Conservation (phyloP, 2,888 invertebrate genomes). For the Rhagium mordax region DNA sequence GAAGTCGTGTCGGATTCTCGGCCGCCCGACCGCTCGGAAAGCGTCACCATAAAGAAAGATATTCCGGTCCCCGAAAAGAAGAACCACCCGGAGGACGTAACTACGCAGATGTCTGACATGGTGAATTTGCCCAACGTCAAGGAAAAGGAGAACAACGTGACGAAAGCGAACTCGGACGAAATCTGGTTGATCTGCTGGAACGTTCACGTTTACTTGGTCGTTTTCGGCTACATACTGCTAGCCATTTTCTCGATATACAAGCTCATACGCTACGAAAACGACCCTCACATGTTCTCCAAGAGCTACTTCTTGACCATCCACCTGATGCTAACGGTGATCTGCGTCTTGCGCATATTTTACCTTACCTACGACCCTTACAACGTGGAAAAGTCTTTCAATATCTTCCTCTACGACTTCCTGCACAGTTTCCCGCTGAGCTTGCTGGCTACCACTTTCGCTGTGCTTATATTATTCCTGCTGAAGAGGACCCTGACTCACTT, state of each 20-base stretch:
- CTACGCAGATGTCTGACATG: conserved; percentile 69
- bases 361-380: conserved; percentile 95
- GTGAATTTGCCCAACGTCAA: conserved; percentile 77
- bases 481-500: conserved; percentile 82
- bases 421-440: conserved; percentile 90
- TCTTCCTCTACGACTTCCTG: conserved; percentile 85
- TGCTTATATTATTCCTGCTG: conserved; percentile 88
- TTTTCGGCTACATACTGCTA: conserved; percentile 86
- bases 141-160: conserved; percentile 64
- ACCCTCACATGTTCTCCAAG: conserved; percentile 88
- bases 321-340: conserved; percentile 85
- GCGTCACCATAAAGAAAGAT: conserved; percentile 66
- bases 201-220: conserved; percentile 90
- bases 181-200: conserved; percentile 93
- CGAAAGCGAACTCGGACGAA: conserved; percentile 66
- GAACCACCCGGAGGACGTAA: conserved; percentile 59
- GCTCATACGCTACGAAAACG: conserved; percentile 88
- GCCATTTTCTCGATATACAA: conserved; percentile 90
- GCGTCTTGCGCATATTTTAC: conserved; percentile 87
- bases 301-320: conserved; percentile 92
- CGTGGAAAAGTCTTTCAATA: conserved; percentile 84
- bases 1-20: conserved; percentile 52
- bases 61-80: conserved; percentile 53
- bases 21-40: conserved; percentile 62
- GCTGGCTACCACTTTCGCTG: conserved; percentile 90